Conservation (phyloP, 2,888 invertebrate genomes). For the Drosophila cracens region DNA sequence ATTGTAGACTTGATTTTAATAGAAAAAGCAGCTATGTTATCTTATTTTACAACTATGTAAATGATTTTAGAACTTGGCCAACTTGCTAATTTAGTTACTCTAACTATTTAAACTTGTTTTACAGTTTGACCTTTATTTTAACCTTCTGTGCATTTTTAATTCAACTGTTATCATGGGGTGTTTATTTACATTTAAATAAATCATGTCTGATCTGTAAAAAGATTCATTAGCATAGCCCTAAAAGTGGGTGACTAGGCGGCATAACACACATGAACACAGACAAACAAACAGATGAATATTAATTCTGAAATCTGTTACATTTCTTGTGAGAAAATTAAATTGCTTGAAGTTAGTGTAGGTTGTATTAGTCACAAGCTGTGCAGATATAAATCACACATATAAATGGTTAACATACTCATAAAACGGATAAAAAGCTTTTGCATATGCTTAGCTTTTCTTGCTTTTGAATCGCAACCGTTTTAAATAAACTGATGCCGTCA, state of each 20-base stretch:
- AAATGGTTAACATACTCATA: background rate
- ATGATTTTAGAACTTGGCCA: background rate
- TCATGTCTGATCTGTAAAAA: too few species aligned
- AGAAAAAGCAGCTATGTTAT: background rate
- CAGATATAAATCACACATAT: conserved; percentile 5
- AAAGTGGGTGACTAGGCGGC: background rate
- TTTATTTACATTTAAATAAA: background rate
- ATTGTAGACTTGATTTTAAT: background rate
- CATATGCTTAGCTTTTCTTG: background rate
- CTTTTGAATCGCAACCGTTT: conserved; percentile 3
- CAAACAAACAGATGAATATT: background rate
- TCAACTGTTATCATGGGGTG: background rate
- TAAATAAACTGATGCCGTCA: conserved; percentile 46
- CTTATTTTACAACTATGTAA: background rate
- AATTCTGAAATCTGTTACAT: background rate
- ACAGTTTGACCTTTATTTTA: background rate
- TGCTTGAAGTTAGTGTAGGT: conserved; percentile 3
- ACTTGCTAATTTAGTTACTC: background rate
- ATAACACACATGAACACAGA: background rate
- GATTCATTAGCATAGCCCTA: background rate
- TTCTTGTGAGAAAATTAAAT: background rate
- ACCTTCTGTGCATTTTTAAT: background rate
- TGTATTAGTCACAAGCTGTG: conserved; percentile 27
- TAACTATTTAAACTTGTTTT: background rate
- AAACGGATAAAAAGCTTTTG: conserved; percentile 13